phyloP scores from a whole-genome alignment of 2,113 vertebrate genomes.

The Danio rerio region GRCz12tu NC_133187.1:37818001-37818500 shows the following conservation, averaged over 20 bases:
- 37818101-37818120: conserved; percentile 33
- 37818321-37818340: no score
- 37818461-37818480: conserved; percentile 53
- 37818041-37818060: background rate
- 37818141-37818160: background rate
- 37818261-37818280: no score
- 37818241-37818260: no score
- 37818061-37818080: conserved; percentile 53
- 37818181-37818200: no score
- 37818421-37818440: conserved; percentile 65
- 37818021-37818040: background rate
- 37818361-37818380: no score
- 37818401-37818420: background rate
- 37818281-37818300: no score
- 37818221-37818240: no score
- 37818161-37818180: no score
- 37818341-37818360: conserved; percentile 5
- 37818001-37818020: background rate
- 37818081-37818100: conserved; percentile 9
- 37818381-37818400: background rate
- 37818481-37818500: conserved; percentile 77
- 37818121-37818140: background rate
- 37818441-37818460: conserved; percentile 66
- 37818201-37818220: no score
- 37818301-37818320: no score